Base-by-base conservation (phyloP, 2,113 vertebrate genomes). In the Capricornis sumatraensis region DNA sequence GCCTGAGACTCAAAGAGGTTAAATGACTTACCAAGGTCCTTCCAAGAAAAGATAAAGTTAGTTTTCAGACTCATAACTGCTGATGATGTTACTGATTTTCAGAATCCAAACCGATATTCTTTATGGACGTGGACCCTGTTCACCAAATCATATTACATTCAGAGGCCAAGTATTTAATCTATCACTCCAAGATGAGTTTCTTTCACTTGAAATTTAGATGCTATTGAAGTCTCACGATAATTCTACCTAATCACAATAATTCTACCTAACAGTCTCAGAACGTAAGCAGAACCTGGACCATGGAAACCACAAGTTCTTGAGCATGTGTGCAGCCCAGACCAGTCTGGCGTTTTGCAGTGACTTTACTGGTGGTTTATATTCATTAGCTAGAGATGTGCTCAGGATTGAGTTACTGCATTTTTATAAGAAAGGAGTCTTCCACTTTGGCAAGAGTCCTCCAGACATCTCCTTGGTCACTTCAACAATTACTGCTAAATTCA, bases 351-450 rank as follows among this genome's bases (percentile, higher is more conserved):
- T 86, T 25, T 83, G 21, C 10, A 74, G 14, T 14, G 15, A 52
- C 47, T 58, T 83, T 76, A 55, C 9, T 47, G 3, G 15, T 16
- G 28, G 1, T 71, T 90, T 19, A 83, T 30, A 71, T 1, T 94
- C 57, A 50, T 7, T 27, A 81, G 55, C 79, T 92, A 40, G 23
- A 74, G 40, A 81, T 30, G 4, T 43, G 14, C 76, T 87, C 57
- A 96, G 64, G 33, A 92, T 11, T 90, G 43, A 89, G 28, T 8
- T 13, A 23, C 6, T 87, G 16, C 78, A 88, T 97, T 96, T 86
- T 57, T 91, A 82, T n/a, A 78, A 94, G 92, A 96, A 98, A 47
- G 86, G 58, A 90, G 28, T 19, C 19, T 25, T 30, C n/a, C 28
- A 21, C 6, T 36, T 27, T 82, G 43, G 74, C 17, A 74, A 16